Conservation (phyloP, 2,113 vertebrate species). For the Aegithalos caudatus region DNA sequence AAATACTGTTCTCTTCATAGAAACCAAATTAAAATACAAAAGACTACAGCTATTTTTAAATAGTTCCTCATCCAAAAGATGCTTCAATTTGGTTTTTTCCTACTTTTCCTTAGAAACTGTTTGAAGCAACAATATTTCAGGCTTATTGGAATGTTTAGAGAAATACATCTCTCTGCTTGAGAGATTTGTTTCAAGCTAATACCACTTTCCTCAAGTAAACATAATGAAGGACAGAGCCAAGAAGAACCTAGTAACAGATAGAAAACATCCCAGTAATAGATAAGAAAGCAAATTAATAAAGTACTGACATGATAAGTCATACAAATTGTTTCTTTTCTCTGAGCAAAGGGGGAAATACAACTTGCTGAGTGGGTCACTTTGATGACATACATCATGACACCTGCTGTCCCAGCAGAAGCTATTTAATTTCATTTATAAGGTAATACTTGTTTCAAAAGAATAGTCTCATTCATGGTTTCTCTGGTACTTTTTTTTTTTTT, state of each 20-base stretch:
- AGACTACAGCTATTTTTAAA: background rate
- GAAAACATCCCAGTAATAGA: conserved; percentile 10
- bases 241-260: background rate
- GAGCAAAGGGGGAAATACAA: background rate
- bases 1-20: background rate
- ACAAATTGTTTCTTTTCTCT: background rate
- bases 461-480: background rate
- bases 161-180: background rate
- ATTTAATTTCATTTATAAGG: conserved; percentile 25
- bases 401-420: background rate
- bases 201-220: background rate
- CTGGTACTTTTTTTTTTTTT: background rate
- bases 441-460: conserved; percentile 4
- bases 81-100: background rate
- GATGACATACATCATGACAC: background rate
- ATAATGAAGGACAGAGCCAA: conserved; percentile 11
- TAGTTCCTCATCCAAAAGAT: background rate
- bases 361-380: background rate
- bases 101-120: background rate
- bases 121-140: background rate
- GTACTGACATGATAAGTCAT: background rate
- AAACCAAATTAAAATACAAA: background rate
- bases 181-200: conserved; percentile 1
- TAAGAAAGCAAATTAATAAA: conserved; percentile 39
- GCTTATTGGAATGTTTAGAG: background rate